Evolutionary conservation across 2,797 vertebrate species (phyloP).

Genomic region (Leucoraja ocellata): DNA sequence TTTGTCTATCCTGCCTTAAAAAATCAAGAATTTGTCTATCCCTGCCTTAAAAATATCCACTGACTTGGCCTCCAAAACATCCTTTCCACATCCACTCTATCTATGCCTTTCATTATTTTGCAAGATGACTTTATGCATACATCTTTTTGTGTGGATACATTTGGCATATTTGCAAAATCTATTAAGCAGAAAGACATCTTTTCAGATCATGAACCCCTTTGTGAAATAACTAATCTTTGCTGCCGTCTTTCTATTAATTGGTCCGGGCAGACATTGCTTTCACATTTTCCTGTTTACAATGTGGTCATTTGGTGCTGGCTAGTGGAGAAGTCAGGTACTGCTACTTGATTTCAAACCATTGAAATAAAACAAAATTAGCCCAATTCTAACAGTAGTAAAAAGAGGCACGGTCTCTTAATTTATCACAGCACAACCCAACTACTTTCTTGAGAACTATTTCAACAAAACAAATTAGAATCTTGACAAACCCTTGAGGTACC

Average conservation of each 20-base stretch:
- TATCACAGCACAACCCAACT: background rate
- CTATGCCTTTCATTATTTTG: too few species aligned
- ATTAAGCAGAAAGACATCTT: background rate
- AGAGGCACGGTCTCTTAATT: background rate
- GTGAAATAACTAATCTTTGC: background rate
- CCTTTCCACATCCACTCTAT: too few species aligned
- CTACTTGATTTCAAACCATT: background rate
- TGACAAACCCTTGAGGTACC: background rate
- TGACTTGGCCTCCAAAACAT: too few species aligned
- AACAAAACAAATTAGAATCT: background rate
- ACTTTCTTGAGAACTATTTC: background rate
- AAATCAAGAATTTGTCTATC: too few species aligned
- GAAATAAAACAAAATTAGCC: background rate
- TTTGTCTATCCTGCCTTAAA: too few species aligned
- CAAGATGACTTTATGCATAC: background rate
- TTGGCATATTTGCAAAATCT: background rate
- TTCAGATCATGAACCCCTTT: background rate
- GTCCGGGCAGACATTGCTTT: background rate
- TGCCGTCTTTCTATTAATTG: background rate
- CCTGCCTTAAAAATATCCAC: too few species aligned
- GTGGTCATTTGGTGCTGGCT: constrained; percentile 9
- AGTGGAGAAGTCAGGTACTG: background rate
- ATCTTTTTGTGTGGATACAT: background rate
- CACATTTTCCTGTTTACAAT: background rate
- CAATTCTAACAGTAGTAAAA: background rate